phyloP scores from a whole-genome alignment of 2,888 invertebrate genomes.

The Phengaris arion region DNA sequence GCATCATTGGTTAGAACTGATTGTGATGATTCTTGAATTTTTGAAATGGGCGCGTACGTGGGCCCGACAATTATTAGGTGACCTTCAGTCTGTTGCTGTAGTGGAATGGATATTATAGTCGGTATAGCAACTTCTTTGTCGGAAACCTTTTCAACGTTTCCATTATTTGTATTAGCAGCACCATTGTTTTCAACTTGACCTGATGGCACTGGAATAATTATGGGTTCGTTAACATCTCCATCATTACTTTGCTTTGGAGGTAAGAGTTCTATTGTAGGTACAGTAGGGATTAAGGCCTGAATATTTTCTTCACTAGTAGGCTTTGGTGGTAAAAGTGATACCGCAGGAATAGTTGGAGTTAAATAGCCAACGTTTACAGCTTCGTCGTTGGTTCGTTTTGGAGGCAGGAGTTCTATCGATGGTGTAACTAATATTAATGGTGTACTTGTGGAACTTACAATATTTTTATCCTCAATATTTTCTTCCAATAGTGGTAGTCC shows the following conservation, averaged over 20 bases:
- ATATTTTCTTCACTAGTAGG: slow-evolving; percentile 7
- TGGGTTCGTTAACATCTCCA: background rate
- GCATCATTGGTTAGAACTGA: background rate
- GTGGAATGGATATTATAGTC: slow-evolving; percentile 11
- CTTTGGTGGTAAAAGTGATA: slow-evolving; percentile 6
- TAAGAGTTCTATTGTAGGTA: background rate
- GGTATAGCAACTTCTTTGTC: background rate
- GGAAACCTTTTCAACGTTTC: background rate
- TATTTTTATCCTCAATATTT: background rate
- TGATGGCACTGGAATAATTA: background rate
- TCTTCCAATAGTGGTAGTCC: slow-evolving; percentile 4
- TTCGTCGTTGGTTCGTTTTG: background rate
- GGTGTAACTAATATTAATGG: background rate
- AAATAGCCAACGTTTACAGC: background rate
- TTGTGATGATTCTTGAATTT: background rate
- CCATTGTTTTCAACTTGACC: background rate
- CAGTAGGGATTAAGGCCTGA: background rate
- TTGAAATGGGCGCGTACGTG: slow-evolving; percentile 9
- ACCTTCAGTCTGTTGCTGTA: background rate
- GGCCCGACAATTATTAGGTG: background rate
- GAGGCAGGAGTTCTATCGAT: slow-evolving; percentile 10
- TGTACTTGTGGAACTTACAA: background rate
- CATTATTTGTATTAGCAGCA: background rate
- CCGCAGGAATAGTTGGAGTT: background rate
- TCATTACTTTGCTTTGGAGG: slow-evolving; percentile 21